These are phyloP conservation scores for Hemistola chrysoprasaria DNA, from an alignment of 2,888 invertebrate species.

Conservation along the genomic window DNA sequence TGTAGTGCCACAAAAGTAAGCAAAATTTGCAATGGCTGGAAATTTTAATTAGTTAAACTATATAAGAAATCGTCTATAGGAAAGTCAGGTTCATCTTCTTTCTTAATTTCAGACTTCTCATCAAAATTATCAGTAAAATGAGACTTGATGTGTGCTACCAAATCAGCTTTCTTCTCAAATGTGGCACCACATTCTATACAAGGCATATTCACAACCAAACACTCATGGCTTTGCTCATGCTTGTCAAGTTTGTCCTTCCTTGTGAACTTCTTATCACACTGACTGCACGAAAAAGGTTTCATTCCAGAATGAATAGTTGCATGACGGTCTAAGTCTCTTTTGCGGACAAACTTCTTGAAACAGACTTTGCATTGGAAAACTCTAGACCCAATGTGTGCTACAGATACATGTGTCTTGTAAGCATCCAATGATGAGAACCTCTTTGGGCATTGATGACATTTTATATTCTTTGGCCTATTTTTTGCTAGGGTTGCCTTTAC, in stretches of 20 bases:
- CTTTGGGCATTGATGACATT: constrained; percentile 78
- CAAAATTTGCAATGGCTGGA: neutral
- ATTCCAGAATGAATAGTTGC: constrained; percentile 85
- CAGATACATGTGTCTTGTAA: constrained; percentile 77
- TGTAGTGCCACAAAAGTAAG: constrained; percentile 20
- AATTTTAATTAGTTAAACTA: constrained; percentile 65
- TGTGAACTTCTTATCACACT: constrained; percentile 86
- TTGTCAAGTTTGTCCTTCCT: constrained; percentile 86
- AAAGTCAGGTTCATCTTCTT: constrained; percentile 64
- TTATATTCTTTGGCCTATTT: constrained; percentile 75
- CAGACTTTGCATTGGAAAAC: constrained; percentile 85
- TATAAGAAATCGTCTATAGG: constrained; percentile 65
- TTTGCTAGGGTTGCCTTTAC: constrained; percentile 53
- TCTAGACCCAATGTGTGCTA: constrained; percentile 78
- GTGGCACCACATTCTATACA: constrained; percentile 84
- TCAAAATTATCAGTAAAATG: constrained; percentile 78
- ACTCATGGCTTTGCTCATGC: constrained; percentile 85
- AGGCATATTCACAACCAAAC: constrained; percentile 81
- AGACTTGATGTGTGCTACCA: constrained; percentile 82
- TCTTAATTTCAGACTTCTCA: constrained; percentile 68
- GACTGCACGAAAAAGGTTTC: constrained; percentile 85
- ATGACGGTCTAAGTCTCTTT: constrained; percentile 87
- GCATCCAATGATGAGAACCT: constrained; percentile 75
- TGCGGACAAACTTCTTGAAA: constrained; percentile 85
- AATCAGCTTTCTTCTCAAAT: constrained; percentile 81